Evolutionary conservation across 2,888 invertebrate genomes (phyloP).

Genomic region (Hoplodrina blanda): DNA sequence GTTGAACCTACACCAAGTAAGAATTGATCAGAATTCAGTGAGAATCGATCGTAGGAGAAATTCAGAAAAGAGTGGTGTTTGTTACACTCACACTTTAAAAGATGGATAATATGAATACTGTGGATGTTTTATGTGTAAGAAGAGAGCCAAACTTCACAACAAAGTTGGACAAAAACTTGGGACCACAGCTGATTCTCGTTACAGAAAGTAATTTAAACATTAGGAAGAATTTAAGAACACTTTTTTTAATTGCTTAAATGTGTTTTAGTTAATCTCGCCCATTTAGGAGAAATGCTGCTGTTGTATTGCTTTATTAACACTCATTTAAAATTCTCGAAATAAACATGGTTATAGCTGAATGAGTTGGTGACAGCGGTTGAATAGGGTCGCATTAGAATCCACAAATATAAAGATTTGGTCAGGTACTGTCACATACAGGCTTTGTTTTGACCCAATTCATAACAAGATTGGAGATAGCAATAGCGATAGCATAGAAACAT

Average conservation of each 20-base stretch:
- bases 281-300: conserved; percentile 16
- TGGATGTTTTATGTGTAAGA: conserved; percentile 18
- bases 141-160: conserved; percentile 22
- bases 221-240: background rate
- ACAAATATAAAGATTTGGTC: conserved; percentile 19
- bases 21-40: too few relatives aligned
- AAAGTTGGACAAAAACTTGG: conserved; percentile 13
- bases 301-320: conserved; percentile 10
- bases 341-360: conserved; percentile 21
- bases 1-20: conserved; percentile 27
- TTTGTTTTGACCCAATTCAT: background rate
- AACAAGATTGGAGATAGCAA: conserved; percentile 5
- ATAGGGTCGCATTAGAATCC: conserved; percentile 13
- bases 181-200: background rate
- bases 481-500: background rate
- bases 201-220: conserved; percentile 8
- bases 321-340: conserved; percentile 29
- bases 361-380: conserved; percentile 18
- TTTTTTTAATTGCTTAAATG: conserved; percentile 14
- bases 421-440: conserved; percentile 23
- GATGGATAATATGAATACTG: conserved; percentile 31
- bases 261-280: background rate
- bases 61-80: conserved; percentile 65
- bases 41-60: conserved; percentile 3
- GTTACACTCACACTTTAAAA: conserved; percentile 34